Evolutionary conservation across 1,140 invertebrate genomes (phyloP).

Genomic region (Chymomyza costata): DNA sequence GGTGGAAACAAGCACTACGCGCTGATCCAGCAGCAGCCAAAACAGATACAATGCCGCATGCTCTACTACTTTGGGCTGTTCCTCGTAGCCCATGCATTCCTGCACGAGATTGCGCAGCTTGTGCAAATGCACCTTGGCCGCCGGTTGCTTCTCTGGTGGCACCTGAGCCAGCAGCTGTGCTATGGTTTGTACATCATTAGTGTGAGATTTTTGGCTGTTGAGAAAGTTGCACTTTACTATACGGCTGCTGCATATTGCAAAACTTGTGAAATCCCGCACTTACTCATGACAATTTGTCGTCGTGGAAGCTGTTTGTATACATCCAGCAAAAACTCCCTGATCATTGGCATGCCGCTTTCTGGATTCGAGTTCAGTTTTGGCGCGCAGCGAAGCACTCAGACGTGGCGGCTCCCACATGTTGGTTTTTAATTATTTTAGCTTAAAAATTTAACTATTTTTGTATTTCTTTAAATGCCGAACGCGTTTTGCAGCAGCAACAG

Average conservation of each 20-base stretch:
- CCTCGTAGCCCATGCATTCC: slow-evolving; percentile 70
- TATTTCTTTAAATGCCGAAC: slow-evolving; percentile 8
- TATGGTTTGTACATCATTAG: slow-evolving; percentile 49
- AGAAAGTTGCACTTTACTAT: not conserved
- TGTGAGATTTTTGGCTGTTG: slow-evolving; percentile 1
- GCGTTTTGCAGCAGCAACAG: slow-evolving; percentile 3
- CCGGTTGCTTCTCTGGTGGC: slow-evolving; percentile 45
- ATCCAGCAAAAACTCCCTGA: no score
- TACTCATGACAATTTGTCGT: slow-evolving; percentile 37
- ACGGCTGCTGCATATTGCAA: slow-evolving; percentile 34
- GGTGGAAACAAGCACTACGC: slow-evolving; percentile 56
- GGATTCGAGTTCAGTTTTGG: slow-evolving; percentile 64
- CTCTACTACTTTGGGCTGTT: slow-evolving; percentile 67
- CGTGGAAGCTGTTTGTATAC: slow-evolving; percentile 44
- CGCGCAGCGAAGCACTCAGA: slow-evolving; percentile 55
- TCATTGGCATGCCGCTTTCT: slow-evolving; percentile 27
- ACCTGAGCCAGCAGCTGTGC: slow-evolving; percentile 47
- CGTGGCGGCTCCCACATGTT: slow-evolving; percentile 63
- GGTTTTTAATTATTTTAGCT: slow-evolving; percentile 9
- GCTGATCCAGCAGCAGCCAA: slow-evolving; percentile 61
- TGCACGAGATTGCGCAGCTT: slow-evolving; percentile 64
- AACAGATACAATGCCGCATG: slow-evolving; percentile 62
- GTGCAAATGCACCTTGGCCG: slow-evolving; percentile 53
- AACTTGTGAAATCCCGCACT: slow-evolving; percentile 36
- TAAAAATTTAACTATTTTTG: slow-evolving; percentile 12